Evolutionary conservation across 2,113 vertebrate genomes (phyloP).

Genomic region (Neogale vison): DNA sequence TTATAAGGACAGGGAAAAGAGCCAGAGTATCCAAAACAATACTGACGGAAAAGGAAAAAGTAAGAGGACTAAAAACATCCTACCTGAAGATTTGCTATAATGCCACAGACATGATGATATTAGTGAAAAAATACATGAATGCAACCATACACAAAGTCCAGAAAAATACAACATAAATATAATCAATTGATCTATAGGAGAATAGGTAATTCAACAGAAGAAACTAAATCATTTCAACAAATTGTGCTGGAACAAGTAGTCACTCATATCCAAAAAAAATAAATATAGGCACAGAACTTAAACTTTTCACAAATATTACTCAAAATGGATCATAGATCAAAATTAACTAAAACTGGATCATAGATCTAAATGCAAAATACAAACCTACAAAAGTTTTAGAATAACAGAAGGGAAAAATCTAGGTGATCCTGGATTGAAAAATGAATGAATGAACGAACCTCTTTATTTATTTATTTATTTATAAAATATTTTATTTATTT

Average conservation of each 20-base stretch:
- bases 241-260: neutral
- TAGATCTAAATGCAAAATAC: neutral
- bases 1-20: neutral
- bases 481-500: too few relatives aligned
- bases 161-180: neutral
- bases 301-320: neutral
- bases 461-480: neutral
- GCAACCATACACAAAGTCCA: neutral
- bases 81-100: neutral
- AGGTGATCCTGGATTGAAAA: neutral
- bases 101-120: neutral
- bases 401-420: neutral
- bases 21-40: neutral
- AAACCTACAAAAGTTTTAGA: neutral
- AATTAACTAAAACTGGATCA: too few relatives aligned
- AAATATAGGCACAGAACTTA: neutral
- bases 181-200: neutral
- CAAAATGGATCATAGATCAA: neutral
- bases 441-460: neutral
- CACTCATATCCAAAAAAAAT: neutral
- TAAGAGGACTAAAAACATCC: neutral
- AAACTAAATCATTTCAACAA: neutral
- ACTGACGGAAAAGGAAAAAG: neutral
- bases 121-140: neutral
- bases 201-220: neutral